phyloP scores from a whole-genome alignment of 2,888 invertebrate genomes.

The Ectemnius cavifrons region DNA sequence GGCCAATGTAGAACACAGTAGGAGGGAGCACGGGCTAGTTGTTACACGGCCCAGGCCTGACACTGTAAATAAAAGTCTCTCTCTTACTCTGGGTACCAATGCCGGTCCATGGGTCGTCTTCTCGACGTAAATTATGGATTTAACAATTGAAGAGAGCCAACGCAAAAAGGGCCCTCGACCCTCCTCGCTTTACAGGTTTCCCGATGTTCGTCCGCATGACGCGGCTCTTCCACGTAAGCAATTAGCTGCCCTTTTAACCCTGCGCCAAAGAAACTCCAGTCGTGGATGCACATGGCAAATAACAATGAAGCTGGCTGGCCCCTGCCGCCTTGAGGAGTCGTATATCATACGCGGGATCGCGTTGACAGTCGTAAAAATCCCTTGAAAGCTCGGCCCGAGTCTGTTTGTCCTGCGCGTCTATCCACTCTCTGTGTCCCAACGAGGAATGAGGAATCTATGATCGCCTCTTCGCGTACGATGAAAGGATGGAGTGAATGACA shows the following conservation, averaged over 20 bases:
- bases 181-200: no score
- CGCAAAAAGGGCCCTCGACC: no score
- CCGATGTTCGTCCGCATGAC: no score
- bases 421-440: neutral
- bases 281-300: neutral
- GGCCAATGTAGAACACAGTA: constrained; percentile 38
- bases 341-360: neutral
- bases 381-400: neutral
- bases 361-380: constrained; percentile 5
- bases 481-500: constrained; percentile 8
- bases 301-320: neutral
- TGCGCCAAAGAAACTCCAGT: neutral
- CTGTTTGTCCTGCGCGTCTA: no score
- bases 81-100: no score
- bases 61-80: no score
- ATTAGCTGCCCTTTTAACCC: constrained; percentile 4
- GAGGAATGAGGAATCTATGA: constrained; percentile 10
- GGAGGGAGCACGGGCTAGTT: neutral
- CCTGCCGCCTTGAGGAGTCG: neutral
- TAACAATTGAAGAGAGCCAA: no score
- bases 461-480: constrained; percentile 17
- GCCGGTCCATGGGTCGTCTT: no score
- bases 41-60: neutral
- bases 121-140: no score
- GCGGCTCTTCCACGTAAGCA: no score